Conservation (phyloP, 2,888 invertebrate species). For the Drosophila niveifrons region DNA sequence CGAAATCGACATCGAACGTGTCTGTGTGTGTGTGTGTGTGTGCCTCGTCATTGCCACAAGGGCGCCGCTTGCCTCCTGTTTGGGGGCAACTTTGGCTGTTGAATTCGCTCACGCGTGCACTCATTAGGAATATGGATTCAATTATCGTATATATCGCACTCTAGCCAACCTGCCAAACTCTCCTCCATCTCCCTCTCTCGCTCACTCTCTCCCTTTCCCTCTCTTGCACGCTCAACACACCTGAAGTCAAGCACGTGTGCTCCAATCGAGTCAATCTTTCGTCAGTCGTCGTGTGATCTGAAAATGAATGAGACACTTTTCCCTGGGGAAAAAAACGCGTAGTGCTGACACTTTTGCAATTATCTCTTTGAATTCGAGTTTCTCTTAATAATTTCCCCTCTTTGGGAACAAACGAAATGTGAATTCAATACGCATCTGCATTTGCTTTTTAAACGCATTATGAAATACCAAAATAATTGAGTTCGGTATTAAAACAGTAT, state of each 20-base stretch:
- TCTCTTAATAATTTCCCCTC: too few relatives aligned
- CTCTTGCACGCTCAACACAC: too few relatives aligned
- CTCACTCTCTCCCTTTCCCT: background rate
- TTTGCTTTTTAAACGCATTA: too few relatives aligned
- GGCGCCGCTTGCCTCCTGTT: background rate
- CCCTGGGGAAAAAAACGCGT: background rate
- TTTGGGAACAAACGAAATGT: too few relatives aligned
- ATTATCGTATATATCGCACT: slow-evolving; percentile 52
- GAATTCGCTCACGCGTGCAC: slow-evolving; percentile 52
- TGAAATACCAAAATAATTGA: too few relatives aligned
- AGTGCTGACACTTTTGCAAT: too few relatives aligned
- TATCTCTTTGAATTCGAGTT: too few relatives aligned
- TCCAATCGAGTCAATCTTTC: slow-evolving; percentile 6
- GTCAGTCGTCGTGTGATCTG: slow-evolving; percentile 8
- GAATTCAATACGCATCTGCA: too few relatives aligned
- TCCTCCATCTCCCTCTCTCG: background rate
- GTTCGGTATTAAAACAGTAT: too few relatives aligned
- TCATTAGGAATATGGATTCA: slow-evolving; percentile 73
- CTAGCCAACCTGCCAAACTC: background rate
- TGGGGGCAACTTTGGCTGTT: slow-evolving; percentile 11
- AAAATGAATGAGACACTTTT: slow-evolving; percentile 25
- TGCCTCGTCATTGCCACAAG: slow-evolving; percentile 19
- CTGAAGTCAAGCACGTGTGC: slow-evolving; percentile 26
- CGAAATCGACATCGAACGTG: slow-evolving; percentile 65
- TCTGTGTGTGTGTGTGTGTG: slow-evolving; percentile 19